Evolutionary conservation across 2,113 vertebrate species (phyloP).

Genomic region (Isichthys henryi): DNA sequence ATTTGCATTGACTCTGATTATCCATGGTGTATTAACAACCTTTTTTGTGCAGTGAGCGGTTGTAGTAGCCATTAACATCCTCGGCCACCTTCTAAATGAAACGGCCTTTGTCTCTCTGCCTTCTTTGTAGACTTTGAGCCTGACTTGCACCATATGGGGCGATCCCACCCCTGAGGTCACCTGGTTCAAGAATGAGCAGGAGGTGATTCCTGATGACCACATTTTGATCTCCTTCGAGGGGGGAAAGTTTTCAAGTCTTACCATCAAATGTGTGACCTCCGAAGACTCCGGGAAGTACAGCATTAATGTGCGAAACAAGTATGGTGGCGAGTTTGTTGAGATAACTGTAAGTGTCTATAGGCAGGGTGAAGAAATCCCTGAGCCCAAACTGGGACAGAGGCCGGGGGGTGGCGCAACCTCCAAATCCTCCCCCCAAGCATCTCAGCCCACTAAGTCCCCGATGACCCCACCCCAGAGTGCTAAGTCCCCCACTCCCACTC

Average conservation of each 20-base stretch:
- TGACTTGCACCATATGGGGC: slow-evolving; percentile 93
- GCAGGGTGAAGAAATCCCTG: slow-evolving; percentile 79
- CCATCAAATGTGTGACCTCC: slow-evolving; percentile 77
- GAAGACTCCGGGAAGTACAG: slow-evolving; percentile 97
- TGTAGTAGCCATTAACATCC: neutral
- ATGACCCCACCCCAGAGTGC: slow-evolving; percentile 21
- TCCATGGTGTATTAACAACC: neutral
- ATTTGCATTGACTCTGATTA: neutral
- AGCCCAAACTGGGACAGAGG: slow-evolving; percentile 64
- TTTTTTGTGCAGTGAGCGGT: neutral
- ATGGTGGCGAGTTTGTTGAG: slow-evolving; percentile 92
- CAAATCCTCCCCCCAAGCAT: slow-evolving; percentile 27
- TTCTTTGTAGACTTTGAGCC: slow-evolving; percentile 74
- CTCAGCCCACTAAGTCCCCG: slow-evolving; percentile 24
- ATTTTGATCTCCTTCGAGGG: slow-evolving; percentile 72
- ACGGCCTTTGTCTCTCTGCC: neutral
- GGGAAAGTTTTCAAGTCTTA: slow-evolving; percentile 76
- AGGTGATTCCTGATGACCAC: slow-evolving; percentile 71
- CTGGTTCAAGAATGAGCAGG: slow-evolving; percentile 94
- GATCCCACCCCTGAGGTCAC: slow-evolving; percentile 85
- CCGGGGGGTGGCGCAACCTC: slow-evolving; percentile 46
- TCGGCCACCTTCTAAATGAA: neutral
- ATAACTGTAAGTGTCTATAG: slow-evolving; percentile 94
- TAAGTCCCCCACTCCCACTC: slow-evolving; percentile 32
- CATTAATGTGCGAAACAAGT: slow-evolving; percentile 91